A percentile compares a stretch with the other conserved stretches of the same genome.
Evolutionary conservation across 2,888 invertebrate genomes (phyloP).

Genomic region (Microctonus aethiopoides): DNA sequence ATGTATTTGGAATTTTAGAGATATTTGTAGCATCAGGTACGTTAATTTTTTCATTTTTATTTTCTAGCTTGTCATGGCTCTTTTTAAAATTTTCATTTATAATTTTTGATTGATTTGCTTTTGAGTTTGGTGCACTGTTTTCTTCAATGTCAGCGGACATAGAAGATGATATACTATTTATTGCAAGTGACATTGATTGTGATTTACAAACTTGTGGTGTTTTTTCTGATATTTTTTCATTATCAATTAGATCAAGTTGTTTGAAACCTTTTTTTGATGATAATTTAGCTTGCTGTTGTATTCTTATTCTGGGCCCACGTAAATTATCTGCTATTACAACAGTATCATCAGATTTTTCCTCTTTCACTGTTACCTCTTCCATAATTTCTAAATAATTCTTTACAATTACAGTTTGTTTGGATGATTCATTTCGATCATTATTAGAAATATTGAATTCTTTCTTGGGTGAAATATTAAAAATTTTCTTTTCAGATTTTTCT

Average conservation of each 20-base stretch:
- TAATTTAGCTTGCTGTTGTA: no score
- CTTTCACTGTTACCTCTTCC: not conserved
- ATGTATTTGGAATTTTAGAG: not conserved
- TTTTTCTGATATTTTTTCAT: no score
- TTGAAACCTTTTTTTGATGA: no score
- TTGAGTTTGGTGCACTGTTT: no score
- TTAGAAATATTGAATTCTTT: not conserved
- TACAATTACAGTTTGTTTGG: not conserved
- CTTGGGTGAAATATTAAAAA: not conserved
- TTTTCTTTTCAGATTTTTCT: not conserved
- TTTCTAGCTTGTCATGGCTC: not conserved
- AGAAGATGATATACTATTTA: no score
- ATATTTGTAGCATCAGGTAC: not conserved
- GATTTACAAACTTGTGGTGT: no score
- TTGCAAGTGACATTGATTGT: no score
- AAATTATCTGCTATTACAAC: not conserved
- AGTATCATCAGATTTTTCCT: not conserved
- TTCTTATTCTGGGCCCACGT: no score
- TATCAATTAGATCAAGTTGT: no score
- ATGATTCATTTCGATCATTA: not conserved
- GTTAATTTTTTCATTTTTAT: conserved; percentile 21
- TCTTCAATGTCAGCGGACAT: not conserved
- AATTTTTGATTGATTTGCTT: not conserved
- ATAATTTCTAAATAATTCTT: not conserved
- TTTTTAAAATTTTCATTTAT: not conserved